Evolutionary conservation across 2,888 invertebrate species (phyloP), one percentile per base, ranked within the genome.

Genomic region (Clostera curtula): DNA sequence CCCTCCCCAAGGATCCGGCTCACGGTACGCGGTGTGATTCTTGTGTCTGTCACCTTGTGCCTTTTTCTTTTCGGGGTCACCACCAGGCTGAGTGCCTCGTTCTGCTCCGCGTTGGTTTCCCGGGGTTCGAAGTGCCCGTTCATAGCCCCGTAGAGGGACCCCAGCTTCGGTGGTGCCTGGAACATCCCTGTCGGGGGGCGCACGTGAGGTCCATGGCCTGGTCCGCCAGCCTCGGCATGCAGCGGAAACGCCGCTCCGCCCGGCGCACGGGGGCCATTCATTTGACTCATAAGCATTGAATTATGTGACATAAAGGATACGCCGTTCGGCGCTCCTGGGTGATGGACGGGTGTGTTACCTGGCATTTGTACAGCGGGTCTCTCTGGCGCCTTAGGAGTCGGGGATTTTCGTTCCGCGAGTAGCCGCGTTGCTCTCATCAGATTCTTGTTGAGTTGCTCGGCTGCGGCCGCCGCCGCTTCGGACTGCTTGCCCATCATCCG

Each of bases 51-150:
- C 57, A 97, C 95, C 92, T 98, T 98, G 66, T 97, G 97, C 29
- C 98, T 88, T 83, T 97, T 97, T 87, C 97, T 97, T 82, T 97
- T 97, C 2, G 95, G 95, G 23, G 95, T 93, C 49, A 97, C 96
- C 33, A 98, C 97, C 54, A 97, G 87, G 66, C 96, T 96, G 31
- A 98, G 88, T 3, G 97, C 96, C 70, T 97, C 97, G 71, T 95
- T 95, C 71, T 96, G 95, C 68, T 96, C 96, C 19, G 93, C 90
- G 62, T 91, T 90, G 54, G 87, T 68, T 82, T 91, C 87, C 47
- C 89, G n/a, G n/a, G n/a, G 85, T 85, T 89, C 61, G 86, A 84
- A 76, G 87, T 86, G 79, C 9, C 86, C 86, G 49, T 86, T 86
- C 86, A 89, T 88, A 36, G 86, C 82, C 39, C 86, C 87, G 75